These are phyloP conservation scores for Saccostrea glomerata DNA, from an alignment of 1,140 invertebrate species.

Conservation along the genomic window DNA sequence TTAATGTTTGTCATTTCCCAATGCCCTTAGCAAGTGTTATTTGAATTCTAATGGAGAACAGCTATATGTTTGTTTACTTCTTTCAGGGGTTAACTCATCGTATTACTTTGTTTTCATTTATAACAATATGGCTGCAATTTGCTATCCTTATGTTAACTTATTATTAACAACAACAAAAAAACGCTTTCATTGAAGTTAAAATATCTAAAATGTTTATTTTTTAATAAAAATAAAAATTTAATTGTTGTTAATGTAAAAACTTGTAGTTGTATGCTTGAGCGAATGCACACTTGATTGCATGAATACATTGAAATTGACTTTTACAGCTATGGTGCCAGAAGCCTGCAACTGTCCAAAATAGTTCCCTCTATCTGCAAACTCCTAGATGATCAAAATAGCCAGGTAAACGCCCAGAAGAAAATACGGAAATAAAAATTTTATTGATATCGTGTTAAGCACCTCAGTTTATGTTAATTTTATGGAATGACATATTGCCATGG, in stretches of 20 bases:
- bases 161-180: no score
- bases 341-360: conserved; percentile 88
- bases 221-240: no score
- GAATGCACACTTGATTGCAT: no score
- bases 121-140: no score
- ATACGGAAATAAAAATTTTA: no score
- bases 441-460: neutral
- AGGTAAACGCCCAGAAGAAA: conserved; percentile 81
- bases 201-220: no score
- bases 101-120: neutral
- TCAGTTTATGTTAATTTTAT: neutral
- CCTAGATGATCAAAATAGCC: conserved; percentile 92
- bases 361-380: conserved; percentile 91
- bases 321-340: conserved; percentile 89
- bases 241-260: no score
- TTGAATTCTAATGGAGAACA: neutral
- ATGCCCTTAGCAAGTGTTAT: neutral
- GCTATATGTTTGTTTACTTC: neutral
- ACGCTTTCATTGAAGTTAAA: no score
- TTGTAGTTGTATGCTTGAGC: no score
- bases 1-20: neutral
- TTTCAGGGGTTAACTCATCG: neutral
- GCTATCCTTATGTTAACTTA: no score
- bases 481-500: neutral
- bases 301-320: no score